Evolutionary conservation across 1,140 invertebrate species (phyloP).

Genomic region (Eupeodes corollae): DNA sequence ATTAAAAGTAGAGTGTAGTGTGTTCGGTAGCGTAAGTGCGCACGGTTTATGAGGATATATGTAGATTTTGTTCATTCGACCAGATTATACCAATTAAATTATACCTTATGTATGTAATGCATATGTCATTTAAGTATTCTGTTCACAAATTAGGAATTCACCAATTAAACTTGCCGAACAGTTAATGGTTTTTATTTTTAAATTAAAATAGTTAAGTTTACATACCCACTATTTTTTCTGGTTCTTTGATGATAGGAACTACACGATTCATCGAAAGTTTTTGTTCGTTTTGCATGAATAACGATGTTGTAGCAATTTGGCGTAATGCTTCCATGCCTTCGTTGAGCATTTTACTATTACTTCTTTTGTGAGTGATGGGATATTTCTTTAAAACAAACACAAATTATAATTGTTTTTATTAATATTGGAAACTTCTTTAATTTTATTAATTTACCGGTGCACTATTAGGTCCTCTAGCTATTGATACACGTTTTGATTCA

Average conservation of each 20-base stretch:
- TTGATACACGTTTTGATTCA: conserved; percentile 33
- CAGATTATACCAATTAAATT: no score
- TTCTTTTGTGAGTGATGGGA: conserved; percentile 31
- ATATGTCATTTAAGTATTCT: neutral
- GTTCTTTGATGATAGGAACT: conserved; percentile 35
- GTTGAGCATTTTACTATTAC: conserved; percentile 35
- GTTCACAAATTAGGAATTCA: no score
- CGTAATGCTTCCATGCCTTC: conserved; percentile 37
- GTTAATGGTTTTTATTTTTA: neutral
- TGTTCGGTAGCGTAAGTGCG: no score
- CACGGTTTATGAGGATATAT: no score
- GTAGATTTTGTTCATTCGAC: no score
- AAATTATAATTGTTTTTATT: neutral
- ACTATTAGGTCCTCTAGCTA: conserved; percentile 24
- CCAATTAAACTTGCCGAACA: neutral
- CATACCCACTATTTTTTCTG: conserved; percentile 17
- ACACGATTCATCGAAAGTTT: conserved; percentile 28
- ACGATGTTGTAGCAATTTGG: conserved; percentile 36
- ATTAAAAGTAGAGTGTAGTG: no score
- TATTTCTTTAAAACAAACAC: conserved; percentile 15
- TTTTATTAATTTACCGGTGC: conserved; percentile 14
- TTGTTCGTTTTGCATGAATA: conserved; percentile 37
- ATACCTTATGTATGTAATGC: no score
- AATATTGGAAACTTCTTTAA: neutral
- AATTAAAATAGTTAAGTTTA: conserved; percentile 2